Base-by-base conservation (phyloP, 2,113 vertebrate species). In the Cyrtonyx montezumae region DNA sequence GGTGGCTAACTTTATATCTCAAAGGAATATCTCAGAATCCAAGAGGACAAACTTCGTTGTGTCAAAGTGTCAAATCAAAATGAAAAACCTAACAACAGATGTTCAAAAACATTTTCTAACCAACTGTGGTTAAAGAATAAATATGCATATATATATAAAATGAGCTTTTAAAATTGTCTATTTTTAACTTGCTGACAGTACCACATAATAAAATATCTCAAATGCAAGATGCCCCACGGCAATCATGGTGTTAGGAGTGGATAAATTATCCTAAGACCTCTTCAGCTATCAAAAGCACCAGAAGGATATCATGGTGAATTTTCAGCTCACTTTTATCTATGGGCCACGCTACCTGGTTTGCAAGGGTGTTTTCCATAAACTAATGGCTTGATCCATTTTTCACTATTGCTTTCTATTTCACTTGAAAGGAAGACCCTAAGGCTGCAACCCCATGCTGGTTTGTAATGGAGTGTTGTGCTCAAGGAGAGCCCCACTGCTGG, bases 241-340 rank as follows among this genome's bases (percentile, higher is more conserved):
- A 48, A 13, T 3, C 1, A 0, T 15, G 18, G 42, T 3, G 2
- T 30, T 42, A 43, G 32, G 42, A 87, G 69, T 6, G 46, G 19
- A 76, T 28, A 26, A 93, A 75, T 83, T 36, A 61, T 93, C 37
- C 26, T 37, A 15, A 46, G 45, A 69, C 22, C 32, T 49, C 49
- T 87, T 74, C 61, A 89, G 91, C 55, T 84, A 88, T 55, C 58
- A 76, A 62, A 93, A 78, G 12, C 36, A 70, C 40, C n/a, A 59
- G 46, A 62, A 51, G 5, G 46, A 93, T 94, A 93, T 95, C 59
- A 91, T 5, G 16, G 91, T 58, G 26, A 79, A 88, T 92, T 93
- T 93, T 88, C 49, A 66, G 14, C 15, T 0, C 2, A 51, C 42
- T 88, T 82, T 95, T 67, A 89, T 63, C 79, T 75, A 70, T 40